Evolutionary conservation across 2,113 vertebrate species (phyloP), one percentile per base, ranked within the genome.

Genomic region (Notiomystis cincta): DNA sequence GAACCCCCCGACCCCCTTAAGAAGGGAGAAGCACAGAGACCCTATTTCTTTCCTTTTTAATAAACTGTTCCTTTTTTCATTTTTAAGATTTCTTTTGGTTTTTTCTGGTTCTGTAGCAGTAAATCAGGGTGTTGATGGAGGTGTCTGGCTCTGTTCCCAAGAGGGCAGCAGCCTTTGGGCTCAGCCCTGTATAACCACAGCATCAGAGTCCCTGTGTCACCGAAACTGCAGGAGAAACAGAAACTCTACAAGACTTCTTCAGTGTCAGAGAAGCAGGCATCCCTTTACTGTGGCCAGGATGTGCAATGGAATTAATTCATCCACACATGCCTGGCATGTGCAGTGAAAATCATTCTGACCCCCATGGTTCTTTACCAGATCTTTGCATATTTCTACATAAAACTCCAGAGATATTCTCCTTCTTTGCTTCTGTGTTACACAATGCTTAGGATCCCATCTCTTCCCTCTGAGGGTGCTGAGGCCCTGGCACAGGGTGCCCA

Each of bases 1-100:
- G 5, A 58, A 3, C 3, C 11, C 2, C 6, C 7, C 6, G 1
- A 17, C 14, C 13, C 11, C 11, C 15, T 47, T 37, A 8, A 47
- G 33, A 47, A 75, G 20, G 3, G 42, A 47, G 25, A 30, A 47
- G n/a, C 25, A 75, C 2, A 47, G 19, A 30, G 25, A 45, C 14
- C 6, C 6, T 56, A 27, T 20, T 4, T 23, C n/a, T 75, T 45
- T 16, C 10, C 22, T 25, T 69, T 50, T 35, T 1, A 47, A 30
- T 21, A n/a, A 40, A 40, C n/a, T 31, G 31, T 53, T 72, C 54
- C 19, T 9, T 3, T 38, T 71, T 31, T 18, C 10, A 13, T 42
- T 71, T 65, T 40, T 42, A 2, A 21, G 6, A 13, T 45, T 75
- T 44, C 9, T 72, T 57, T 15, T 35, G 10, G 17, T 30, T 27